Evolutionary conservation across 2,113 vertebrate genomes (phyloP).

Genomic region (Castor canadensis): DNA sequence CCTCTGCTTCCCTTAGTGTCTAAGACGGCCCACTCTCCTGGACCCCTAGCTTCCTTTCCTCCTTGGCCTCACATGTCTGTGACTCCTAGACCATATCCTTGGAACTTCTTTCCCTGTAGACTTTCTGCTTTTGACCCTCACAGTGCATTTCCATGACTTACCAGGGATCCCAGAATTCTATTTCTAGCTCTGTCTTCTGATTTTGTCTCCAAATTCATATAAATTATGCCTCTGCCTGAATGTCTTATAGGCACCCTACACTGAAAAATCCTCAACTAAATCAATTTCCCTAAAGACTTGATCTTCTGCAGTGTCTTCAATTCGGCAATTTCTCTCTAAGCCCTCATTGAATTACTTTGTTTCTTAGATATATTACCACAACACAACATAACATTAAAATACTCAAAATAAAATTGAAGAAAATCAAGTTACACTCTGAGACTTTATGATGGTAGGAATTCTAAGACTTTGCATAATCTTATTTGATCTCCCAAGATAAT

Average conservation of each 20-base stretch:
- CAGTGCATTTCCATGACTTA: fast-evolving
- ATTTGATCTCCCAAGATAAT: not conserved
- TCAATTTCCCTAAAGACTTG: not conserved
- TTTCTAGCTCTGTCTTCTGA: not conserved
- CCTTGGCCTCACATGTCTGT: no score
- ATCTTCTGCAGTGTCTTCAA: not conserved
- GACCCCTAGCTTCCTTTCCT: not conserved
- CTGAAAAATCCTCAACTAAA: not conserved
- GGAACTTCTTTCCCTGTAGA: no score
- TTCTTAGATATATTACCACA: not conserved
- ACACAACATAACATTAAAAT: not conserved
- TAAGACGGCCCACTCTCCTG: not conserved
- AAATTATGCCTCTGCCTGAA: not conserved
- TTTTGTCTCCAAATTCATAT: not conserved
- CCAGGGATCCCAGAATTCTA: not conserved
- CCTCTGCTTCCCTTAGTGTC: not conserved
- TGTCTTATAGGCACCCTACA: not conserved
- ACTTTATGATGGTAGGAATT: not conserved
- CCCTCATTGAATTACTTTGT: not conserved
- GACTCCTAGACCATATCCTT: not conserved
- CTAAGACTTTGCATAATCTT: not conserved
- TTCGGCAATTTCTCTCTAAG: not conserved
- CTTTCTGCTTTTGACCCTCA: not conserved
- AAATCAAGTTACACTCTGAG: not conserved
- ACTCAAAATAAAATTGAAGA: not conserved